Evolutionary conservation across 2,888 invertebrate species (phyloP).

Genomic region (Myathropa florea): DNA sequence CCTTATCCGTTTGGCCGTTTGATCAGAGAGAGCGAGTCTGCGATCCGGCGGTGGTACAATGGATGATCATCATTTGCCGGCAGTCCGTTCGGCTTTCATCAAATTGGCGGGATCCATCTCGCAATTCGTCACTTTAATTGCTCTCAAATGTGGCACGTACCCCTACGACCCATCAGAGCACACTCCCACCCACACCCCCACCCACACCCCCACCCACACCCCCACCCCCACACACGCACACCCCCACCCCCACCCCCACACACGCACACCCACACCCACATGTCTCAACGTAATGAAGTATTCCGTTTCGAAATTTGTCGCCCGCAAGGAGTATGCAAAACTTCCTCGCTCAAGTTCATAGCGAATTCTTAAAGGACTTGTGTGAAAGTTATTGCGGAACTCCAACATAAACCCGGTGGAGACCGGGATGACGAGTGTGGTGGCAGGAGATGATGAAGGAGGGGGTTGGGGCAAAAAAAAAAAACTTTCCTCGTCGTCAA

Average conservation of each 20-base stretch:
- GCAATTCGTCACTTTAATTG: background rate
- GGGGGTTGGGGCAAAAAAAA: background rate
- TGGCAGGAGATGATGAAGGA: background rate
- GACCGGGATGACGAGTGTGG: background rate
- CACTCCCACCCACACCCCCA: background rate
- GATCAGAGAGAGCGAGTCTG: slow-evolving; percentile 26
- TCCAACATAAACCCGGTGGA: slow-evolving; percentile 8
- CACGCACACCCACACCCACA: background rate
- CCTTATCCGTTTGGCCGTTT: slow-evolving; percentile 52
- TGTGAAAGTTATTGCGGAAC: slow-evolving; percentile 44
- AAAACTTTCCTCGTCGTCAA: slow-evolving; percentile 39
- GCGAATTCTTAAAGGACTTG: slow-evolving; percentile 49
- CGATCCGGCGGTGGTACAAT: slow-evolving; percentile 7
- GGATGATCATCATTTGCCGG: slow-evolving; percentile 39
- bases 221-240: background rate
- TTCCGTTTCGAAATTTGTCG: slow-evolving; percentile 34
- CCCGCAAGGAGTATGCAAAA: background rate
- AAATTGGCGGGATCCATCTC: background rate
- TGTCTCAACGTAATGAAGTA: slow-evolving; percentile 9
- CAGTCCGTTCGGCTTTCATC: background rate
- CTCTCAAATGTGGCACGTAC: slow-evolving; percentile 1
- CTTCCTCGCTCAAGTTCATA: slow-evolving; percentile 47
- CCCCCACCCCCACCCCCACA: background rate
- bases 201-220: background rate
- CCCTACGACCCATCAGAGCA: background rate